A percentile compares a stretch with the other conserved stretches of the same genome.
Evolutionary conservation across 2,888 invertebrate species (phyloP).

Genomic region (Spisula subtruncata): DNA sequence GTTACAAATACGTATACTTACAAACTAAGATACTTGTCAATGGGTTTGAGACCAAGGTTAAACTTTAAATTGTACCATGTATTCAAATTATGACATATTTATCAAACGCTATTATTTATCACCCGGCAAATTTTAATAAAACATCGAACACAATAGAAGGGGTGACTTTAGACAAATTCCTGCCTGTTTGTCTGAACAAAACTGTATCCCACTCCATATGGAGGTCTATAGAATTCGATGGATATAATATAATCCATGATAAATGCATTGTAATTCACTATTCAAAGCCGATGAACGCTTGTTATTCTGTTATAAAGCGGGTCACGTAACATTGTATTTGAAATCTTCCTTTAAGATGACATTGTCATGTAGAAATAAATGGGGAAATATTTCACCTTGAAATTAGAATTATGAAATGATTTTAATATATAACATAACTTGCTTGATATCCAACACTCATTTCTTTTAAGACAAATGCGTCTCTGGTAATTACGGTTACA

Average conservation of each 20-base stretch:
- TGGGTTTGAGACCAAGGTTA: background rate
- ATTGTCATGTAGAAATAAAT: background rate
- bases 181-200: background rate
- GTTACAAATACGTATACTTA: background rate
- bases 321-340: background rate
- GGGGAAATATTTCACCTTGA: too few species aligned
- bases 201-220: background rate
- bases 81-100: background rate
- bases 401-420: background rate
- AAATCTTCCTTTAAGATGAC: background rate
- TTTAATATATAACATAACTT: too few species aligned
- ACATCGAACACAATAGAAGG: background rate
- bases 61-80: background rate
- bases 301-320: background rate
- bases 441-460: too few species aligned
- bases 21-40: slow-evolving; percentile 21
- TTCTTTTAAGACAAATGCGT: too few species aligned
- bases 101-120: slow-evolving; percentile 1
- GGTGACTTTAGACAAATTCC: background rate
- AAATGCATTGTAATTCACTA: too few species aligned
- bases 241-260: background rate
- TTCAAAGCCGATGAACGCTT: background rate
- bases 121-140: background rate
- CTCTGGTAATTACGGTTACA: too few species aligned
- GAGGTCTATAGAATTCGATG: background rate